Base-by-base conservation (phyloP, 2,888 invertebrate species). In the Plagodis dolabraria region DNA sequence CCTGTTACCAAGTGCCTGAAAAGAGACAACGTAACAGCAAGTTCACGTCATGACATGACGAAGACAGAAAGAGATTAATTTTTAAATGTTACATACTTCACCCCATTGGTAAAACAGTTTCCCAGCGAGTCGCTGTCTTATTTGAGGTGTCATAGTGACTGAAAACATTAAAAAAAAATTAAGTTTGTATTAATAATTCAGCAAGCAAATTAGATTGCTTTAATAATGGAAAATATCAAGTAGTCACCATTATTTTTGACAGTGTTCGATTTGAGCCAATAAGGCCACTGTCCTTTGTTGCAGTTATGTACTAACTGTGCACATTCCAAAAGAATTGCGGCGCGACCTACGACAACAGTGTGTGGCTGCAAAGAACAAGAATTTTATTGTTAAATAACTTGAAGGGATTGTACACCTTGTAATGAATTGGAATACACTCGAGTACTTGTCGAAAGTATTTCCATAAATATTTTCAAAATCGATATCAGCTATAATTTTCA, bases 31-130 rank as follows among this genome's bases (percentile, higher is more conserved):
- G 22, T 22, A 22, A 22, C 22, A 22, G 22, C 22, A 22, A 22
- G 22, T 22, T 22, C 22, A 22, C 4, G 22, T 22, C 4, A 22
- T 22, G 22, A 22, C 22, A 22, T 22, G 22, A 22, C 22, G 4
- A 22, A 22, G 22, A 22, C 22, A 2, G 22, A 22, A 22, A 22
- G 1, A 22, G 22, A 22, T 22, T 2, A 12, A 45, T 44, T 34
- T 34, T 47, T 34, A n/a, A 40, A 47, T 53, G 6, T n/a, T 47
- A 66, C 79, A 89, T 86, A 96, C 96, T 93, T 98, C 98, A 47
- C 97, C 98, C 99, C 99, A 99, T 78, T 98, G 98, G 82, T 99
- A 98, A 85, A 99, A 99, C 93, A 99, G 95, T 89, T 99, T 97
- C 0, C 99, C 99, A 33, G 99, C 99, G 7, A 97, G 95, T 58